phyloP scores from a whole-genome alignment of 2,797 vertebrate genomes.

The Falco rusticolus region DNA sequence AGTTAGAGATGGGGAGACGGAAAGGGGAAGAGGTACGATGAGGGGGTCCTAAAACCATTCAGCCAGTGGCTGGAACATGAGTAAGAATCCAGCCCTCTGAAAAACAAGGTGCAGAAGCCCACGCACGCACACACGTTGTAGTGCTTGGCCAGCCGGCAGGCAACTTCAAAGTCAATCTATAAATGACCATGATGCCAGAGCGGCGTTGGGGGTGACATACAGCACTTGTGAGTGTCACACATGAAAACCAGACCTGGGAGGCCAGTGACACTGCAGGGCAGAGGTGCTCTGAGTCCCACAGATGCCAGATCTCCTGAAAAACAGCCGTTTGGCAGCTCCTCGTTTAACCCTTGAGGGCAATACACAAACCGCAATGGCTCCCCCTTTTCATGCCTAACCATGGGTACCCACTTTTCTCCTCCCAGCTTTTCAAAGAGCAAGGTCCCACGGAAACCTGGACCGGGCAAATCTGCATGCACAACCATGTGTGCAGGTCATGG shows the following conservation, averaged over 20 bases:
- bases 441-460: not conserved
- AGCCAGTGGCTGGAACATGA: not conserved
- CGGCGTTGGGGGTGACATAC: not conserved
- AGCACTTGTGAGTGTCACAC: not conserved
- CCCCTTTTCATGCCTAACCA: not conserved
- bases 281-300: not conserved
- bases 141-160: rapidly evolving
- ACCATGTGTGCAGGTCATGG: not conserved
- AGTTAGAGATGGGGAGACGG: not conserved
- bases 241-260: not conserved
- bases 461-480: not conserved
- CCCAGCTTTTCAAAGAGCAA: not conserved
- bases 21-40: rapidly evolving
- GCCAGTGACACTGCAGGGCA: not conserved
- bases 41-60: not conserved
- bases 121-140: rapidly evolving
- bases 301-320: slow-evolving; percentile 2
- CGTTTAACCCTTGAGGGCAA: not conserved
- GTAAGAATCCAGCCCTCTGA: not conserved
- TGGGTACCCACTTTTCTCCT: not conserved
- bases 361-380: not conserved
- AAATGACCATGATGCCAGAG: rapidly evolving
- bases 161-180: not conserved
- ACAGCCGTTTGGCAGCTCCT: not conserved
- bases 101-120: not conserved